These are phyloP conservation scores for Micoletzkya japonica DNA, from an alignment of 2,888 invertebrate genomes.

Conservation along the genomic window DNA sequence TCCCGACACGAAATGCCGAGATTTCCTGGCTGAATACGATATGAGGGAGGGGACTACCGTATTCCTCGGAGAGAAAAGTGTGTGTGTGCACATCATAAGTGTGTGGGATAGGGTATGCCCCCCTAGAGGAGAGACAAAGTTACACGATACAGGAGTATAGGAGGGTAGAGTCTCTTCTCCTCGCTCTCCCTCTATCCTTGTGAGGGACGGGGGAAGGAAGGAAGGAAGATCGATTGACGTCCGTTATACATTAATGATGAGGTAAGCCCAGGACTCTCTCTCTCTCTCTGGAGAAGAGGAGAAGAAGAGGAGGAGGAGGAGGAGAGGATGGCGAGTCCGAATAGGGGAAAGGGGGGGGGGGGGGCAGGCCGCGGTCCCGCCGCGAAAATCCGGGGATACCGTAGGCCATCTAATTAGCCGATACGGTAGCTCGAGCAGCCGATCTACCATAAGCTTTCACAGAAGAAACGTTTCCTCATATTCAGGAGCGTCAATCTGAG, in stretches of 20 bases:
- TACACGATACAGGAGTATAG: not conserved
- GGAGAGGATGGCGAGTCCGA: not conserved
- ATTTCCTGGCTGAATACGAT: conserved; percentile 6
- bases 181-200: not conserved
- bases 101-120: not conserved
- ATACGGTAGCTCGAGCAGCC: too few species aligned
- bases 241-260: conserved; percentile 29
- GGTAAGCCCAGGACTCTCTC: conserved; percentile 13
- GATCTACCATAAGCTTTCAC: too few species aligned
- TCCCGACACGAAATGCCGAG: conserved; percentile 27
- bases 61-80: not conserved
- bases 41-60: not conserved
- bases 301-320: not conserved
- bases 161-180: not conserved
- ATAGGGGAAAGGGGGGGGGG: not conserved
- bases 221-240: conserved; percentile 20
- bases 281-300: not conserved
- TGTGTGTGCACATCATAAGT: not conserved
- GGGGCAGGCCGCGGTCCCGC: too few species aligned
- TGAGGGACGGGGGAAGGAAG: not conserved
- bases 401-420: too few species aligned
- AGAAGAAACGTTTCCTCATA: too few species aligned
- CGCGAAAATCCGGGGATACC: too few species aligned
- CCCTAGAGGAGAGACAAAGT: too few species aligned
- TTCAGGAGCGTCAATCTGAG: too few species aligned